Conservation (phyloP, 2,113 vertebrate genomes). For the Terrapene triunguis region DNA sequence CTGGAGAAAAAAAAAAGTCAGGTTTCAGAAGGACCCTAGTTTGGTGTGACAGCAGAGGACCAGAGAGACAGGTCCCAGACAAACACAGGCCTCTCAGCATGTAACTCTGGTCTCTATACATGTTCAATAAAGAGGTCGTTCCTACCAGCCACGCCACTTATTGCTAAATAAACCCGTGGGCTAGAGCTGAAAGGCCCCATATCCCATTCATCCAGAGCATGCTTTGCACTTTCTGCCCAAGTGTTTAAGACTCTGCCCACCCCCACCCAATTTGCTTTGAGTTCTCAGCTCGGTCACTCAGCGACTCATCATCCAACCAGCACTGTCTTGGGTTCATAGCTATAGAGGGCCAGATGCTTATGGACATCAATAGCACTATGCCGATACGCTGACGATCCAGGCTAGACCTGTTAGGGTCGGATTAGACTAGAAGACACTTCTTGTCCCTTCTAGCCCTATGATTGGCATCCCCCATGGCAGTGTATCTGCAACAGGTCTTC, state of each 20-base stretch:
- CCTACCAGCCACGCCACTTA: too few relatives aligned
- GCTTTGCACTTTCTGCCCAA: background rate
- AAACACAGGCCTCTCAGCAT: background rate
- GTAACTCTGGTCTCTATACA: background rate
- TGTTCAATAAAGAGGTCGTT: background rate
- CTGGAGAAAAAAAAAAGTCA: background rate
- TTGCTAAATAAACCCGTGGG: rapidly evolving
- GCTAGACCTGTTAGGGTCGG: background rate
- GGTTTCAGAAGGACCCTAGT: background rate
- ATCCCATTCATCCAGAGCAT: background rate
- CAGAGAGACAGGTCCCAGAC: rapidly evolving
- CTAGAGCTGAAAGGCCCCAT: rapidly evolving
- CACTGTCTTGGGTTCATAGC: background rate
- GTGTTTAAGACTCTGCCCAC: background rate
- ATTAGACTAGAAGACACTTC: background rate
- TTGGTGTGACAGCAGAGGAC: background rate
- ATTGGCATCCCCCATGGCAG: too few relatives aligned
- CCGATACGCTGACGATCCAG: background rate
- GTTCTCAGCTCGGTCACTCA: background rate
- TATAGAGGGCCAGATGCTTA: background rate
- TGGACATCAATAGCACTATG: background rate
- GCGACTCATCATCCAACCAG: background rate
- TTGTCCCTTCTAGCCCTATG: too few relatives aligned
- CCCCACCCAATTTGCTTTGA: background rate
- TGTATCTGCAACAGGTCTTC: background rate